phyloP scores from a whole-genome alignment of 2,888 invertebrate genomes.

The Lucinisca nassula region DNA sequence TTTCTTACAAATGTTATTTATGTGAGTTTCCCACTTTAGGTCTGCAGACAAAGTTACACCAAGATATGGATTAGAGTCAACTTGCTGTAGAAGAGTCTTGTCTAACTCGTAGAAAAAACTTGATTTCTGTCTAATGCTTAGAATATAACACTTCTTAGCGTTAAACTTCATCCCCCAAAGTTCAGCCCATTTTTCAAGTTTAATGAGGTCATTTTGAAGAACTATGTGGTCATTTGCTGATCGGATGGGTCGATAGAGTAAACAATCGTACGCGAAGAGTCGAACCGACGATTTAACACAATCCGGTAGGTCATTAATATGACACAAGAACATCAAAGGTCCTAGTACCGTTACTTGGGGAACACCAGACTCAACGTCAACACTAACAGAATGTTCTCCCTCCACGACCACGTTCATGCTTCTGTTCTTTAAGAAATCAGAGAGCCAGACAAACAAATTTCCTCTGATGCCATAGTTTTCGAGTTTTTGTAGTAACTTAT shows the following conservation, averaged over 20 bases:
- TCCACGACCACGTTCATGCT: slow-evolving; percentile 33
- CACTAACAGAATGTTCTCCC: background rate
- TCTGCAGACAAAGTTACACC: slow-evolving; percentile 34
- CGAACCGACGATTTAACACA: slow-evolving; percentile 25
- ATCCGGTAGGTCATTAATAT: slow-evolving; percentile 33
- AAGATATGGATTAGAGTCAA: slow-evolving; percentile 31
- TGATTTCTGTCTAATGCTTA: slow-evolving; percentile 38
- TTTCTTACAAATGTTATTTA: slow-evolving; percentile 3
- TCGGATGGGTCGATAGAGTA: slow-evolving; percentile 14
- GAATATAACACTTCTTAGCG: slow-evolving; percentile 47
- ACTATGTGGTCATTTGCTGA: background rate
- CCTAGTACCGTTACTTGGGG: slow-evolving; percentile 32
- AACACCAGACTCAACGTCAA: slow-evolving; percentile 20
- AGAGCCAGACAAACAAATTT: background rate
- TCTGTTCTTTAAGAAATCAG: slow-evolving; percentile 16
- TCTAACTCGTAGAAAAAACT: slow-evolving; percentile 27
- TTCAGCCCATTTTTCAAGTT: slow-evolving; percentile 48
- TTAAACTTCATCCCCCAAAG: slow-evolving; percentile 58
- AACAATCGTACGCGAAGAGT: slow-evolving; percentile 42
- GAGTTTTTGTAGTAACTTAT: slow-evolving; percentile 16
- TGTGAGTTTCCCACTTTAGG: slow-evolving; percentile 29
- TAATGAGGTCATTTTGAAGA: slow-evolving; percentile 31
- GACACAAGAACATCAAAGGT: slow-evolving; percentile 25
- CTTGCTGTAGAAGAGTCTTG: slow-evolving; percentile 26
- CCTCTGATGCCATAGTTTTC: slow-evolving; percentile 16